These are phyloP conservation scores for Dendrophyllia cribrosa DNA, from an alignment of 64 coral and sea anemone genomes.

Conservation along the genomic window DNA sequence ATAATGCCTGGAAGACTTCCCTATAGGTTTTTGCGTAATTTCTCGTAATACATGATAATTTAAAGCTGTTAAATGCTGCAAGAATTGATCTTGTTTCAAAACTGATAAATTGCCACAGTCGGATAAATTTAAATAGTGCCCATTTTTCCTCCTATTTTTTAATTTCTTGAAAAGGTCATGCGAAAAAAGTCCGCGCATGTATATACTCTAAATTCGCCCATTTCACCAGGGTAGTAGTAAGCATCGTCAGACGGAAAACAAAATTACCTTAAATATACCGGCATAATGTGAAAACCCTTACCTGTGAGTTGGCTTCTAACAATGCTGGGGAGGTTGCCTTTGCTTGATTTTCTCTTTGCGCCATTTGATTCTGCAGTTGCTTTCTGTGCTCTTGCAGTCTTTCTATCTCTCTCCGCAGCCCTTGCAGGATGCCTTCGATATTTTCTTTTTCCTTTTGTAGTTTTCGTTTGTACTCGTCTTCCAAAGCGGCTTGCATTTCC, in stretches of 20 bases:
- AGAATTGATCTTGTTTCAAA: too few species aligned
- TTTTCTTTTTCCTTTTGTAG: slow-evolving; percentile 85
- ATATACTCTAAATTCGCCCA: too few species aligned
- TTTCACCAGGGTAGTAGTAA: neutral
- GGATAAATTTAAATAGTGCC: too few species aligned
- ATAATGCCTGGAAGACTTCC: too few species aligned
- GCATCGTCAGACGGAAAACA: neutral
- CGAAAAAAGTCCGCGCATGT: too few species aligned
- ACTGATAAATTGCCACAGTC: too few species aligned
- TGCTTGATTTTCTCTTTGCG: slow-evolving; percentile 9
- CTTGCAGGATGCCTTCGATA: slow-evolving; percentile 78
- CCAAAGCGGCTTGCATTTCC: slow-evolving; percentile 38
- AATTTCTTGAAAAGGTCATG: too few species aligned
- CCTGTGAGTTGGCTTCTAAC: slow-evolving; percentile 3
- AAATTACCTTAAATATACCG: neutral
- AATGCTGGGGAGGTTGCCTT: neutral
- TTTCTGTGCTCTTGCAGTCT: slow-evolving; percentile 67
- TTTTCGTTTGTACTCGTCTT: slow-evolving; percentile 68
- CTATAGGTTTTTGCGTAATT: too few species aligned
- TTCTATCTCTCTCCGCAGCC: slow-evolving; percentile 71
- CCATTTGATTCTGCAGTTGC: slow-evolving; percentile 79
- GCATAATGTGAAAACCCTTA: neutral
- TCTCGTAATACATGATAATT: too few species aligned
- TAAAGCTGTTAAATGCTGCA: too few species aligned
- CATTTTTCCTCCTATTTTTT: too few species aligned